A percentile compares a stretch with the other conserved stretches of the same genome.
Evolutionary conservation across 2,888 invertebrate genomes (phyloP).

Genomic region (Rhorus exstirpatorius): DNA sequence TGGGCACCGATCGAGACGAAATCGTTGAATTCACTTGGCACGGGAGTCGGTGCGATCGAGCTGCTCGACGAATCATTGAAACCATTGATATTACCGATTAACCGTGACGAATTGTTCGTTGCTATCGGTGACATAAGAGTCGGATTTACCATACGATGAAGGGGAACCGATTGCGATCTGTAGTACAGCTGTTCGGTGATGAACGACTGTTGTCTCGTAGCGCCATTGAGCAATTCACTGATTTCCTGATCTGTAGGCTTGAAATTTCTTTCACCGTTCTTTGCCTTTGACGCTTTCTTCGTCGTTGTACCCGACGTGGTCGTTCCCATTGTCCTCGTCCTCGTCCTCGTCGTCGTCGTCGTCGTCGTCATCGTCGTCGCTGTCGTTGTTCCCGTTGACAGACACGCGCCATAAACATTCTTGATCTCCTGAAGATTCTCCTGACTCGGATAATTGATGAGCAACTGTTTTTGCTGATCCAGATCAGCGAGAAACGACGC

Average conservation of each 20-base stretch:
- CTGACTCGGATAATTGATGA: slow-evolving; percentile 84
- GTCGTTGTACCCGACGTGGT: not conserved
- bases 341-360: not conserved
- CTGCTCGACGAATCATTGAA: slow-evolving; percentile 87
- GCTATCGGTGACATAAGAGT: slow-evolving; percentile 85
- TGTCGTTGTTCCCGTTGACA: not conserved
- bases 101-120: slow-evolving; percentile 77
- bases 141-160: slow-evolving; percentile 87
- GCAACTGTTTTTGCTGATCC: slow-evolving; percentile 81
- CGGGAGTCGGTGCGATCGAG: slow-evolving; percentile 90
- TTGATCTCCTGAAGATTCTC: slow-evolving; percentile 82
- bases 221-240: slow-evolving; percentile 89
- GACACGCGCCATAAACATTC: slow-evolving; percentile 65
- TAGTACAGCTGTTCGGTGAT: slow-evolving; percentile 83
- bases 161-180: slow-evolving; percentile 93
- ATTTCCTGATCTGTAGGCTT: slow-evolving; percentile 87
- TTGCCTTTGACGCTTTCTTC: not conserved
- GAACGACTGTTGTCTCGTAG: slow-evolving; percentile 85
- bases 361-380: slow-evolving; percentile 1
- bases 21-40: slow-evolving; percentile 91
- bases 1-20: slow-evolving; percentile 89
- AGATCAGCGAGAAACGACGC: slow-evolving; percentile 69
- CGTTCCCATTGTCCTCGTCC: not conserved
- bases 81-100: slow-evolving; percentile 75
- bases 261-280: slow-evolving; percentile 37